Base-by-base conservation (phyloP, 2,888 invertebrate genomes). In the Nemoura dubitans region DNA sequence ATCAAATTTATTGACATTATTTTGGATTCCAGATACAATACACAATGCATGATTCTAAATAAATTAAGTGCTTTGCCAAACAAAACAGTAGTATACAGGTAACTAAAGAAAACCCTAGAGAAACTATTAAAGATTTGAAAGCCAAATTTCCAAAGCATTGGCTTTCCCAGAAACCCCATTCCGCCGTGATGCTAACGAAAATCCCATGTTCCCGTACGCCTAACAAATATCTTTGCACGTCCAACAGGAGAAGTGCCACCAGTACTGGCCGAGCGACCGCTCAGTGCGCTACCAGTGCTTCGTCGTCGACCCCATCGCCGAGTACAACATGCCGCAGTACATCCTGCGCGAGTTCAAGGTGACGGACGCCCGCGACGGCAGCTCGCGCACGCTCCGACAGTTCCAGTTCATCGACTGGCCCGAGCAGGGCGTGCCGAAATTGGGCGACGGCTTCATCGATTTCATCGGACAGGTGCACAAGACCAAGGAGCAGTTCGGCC, bases 381-480 rank as follows among this genome's bases (percentile, higher is more conserved):
- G 98, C 85, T 98, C 98, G 7, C 94, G 99, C 87, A 98, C 98
- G 30, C 96, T 99, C 76, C 94, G 98, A 86, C 98, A 99, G 92
- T 99, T 99, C 94, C 98, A 98, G 91, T 98, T 98, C 92, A 97
- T 97, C 87, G 98, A 98, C 92, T 98, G 98, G 98, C 98, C 98
- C 0, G 99, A 96, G 91, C 98, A 97, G 91, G 97, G 98, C 29
- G 98, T 99, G 59, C 99, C 99, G 10, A 98, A 98, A 92, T 98
- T 97, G 77, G 99, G 98, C 0, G 99, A 99, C 91, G 98, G 98
- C 77, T 99, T 99, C 92, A 99, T 99, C 89, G 99, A 99, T 92
- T 99, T 99, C 93, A 97, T 99, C 89, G 98, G 99, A 7, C 99
- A 99, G 92, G 99, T 99, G 84, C 99, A 99, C 93, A 99, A 99